Evolutionary conservation across 2,113 vertebrate species (phyloP), one percentile per base, ranked within the genome.

Genomic region (Ceratotherium simum): DNA sequence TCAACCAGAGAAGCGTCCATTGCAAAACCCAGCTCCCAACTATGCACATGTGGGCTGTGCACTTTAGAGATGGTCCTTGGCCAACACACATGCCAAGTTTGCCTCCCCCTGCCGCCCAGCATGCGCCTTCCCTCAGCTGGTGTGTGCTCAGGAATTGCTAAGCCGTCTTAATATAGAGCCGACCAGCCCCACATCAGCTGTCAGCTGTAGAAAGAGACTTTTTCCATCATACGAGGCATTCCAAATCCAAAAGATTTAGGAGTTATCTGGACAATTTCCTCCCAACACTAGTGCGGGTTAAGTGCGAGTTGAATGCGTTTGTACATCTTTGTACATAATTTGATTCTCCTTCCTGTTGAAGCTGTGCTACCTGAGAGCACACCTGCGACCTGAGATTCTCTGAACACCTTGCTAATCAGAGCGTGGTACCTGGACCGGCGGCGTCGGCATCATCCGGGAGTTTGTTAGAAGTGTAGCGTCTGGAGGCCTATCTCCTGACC

Each of bases 351-450:
- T 42, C 60, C 70, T 84, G 3, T 31, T 56, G 75, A 73, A 98
- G 42, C 86, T 58, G 25, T 31, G 62, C 67, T 25, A 8, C 54
- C 33, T 36, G n/a, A 46, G 46, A 84, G 8, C 16, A 58, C 17
- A 18, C 11, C 65, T 73, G 36, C 42, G 75, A 87, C 46, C 82
- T 39, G 48, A 75, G 73, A 60, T 31, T 67, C 94, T 83, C 73
- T 83, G 83, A 87, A 89, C 90, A 87, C 51, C 79, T 96, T 84
- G 27, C 76, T 79, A 67, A 82, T 93, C 48, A 78, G 48, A 91
- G 42, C 51, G 39, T 3, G 48, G 78, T 73, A 18, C 39, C 62
- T 10, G 20, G 75, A 27, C 25, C 72, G 78, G 78, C 25, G 36
- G 42, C 39, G 13, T 23, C 11, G 23, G 21, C 31, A 33, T 73